phyloP scores from a whole-genome alignment of 2,113 vertebrate genomes.

The Crotalus viridis region DNA sequence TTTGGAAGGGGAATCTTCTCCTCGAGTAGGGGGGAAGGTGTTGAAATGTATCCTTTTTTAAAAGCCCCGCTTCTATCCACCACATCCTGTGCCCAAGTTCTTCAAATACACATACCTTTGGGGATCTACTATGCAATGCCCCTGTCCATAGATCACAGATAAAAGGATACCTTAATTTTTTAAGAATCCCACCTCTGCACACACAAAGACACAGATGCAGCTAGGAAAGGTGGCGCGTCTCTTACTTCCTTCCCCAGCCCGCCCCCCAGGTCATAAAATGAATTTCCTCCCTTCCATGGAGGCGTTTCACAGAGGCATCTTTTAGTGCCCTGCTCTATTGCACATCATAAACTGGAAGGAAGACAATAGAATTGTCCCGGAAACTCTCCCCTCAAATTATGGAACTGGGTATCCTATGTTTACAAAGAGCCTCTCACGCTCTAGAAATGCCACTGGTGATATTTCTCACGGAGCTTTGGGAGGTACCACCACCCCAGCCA shows the following conservation, averaged over 20 bases:
- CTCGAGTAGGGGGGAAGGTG: neutral
- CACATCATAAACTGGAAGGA: constrained; percentile 81
- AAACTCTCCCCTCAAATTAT: constrained; percentile 80
- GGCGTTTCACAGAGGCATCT: constrained; percentile 64
- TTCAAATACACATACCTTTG: constrained; percentile 41
- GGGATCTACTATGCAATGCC: neutral
- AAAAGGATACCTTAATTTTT: constrained; percentile 24
- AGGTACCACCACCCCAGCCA: neutral
- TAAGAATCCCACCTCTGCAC: neutral
- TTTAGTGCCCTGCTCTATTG: constrained; percentile 80
- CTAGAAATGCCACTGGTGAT: constrained; percentile 59
- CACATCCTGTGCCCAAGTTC: constrained; percentile 6
- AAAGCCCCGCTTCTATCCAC: neutral
- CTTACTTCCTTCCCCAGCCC: neutral
- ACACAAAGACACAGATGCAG: constrained; percentile 26
- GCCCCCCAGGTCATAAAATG: constrained; percentile 73
- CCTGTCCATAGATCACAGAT: neutral
- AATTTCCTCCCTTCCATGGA: constrained; percentile 64
- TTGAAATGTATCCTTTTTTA: neutral
- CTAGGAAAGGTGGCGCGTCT: constrained; percentile 54
- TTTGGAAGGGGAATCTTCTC: rapidly evolving
- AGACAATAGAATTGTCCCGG: constrained; percentile 81
- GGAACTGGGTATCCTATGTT: constrained; percentile 71
- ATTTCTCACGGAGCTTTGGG: constrained; percentile 60
- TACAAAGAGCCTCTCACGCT: constrained; percentile 75